Evolutionary conservation across 2,113 vertebrate species (phyloP).

Genomic region (Lepidothrix coronata): DNA sequence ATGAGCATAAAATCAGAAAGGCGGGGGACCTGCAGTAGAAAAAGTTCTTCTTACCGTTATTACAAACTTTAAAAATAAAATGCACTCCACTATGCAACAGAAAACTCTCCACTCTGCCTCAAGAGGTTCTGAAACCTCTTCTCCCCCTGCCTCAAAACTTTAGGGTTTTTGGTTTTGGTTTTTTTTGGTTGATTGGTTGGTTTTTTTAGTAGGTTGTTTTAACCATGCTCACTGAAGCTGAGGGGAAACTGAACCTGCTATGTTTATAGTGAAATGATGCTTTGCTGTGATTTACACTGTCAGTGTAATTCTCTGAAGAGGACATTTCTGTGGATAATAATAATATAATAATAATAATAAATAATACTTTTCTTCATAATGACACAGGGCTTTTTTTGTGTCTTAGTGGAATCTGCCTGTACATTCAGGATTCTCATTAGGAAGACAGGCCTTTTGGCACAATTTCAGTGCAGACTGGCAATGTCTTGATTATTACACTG

Average conservation of each 20-base stretch:
- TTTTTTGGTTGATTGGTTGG: not conserved
- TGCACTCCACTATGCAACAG: not conserved
- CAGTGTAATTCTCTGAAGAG: not conserved
- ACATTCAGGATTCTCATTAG: not conserved
- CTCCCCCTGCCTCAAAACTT: not conserved
- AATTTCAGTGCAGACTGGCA: not conserved
- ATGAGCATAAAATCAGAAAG: not conserved
- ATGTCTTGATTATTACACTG: not conserved
- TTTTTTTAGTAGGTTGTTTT: not conserved
- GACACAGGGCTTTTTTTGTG: not conserved
- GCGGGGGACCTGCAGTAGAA: not conserved
- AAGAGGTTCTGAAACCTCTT: not conserved
- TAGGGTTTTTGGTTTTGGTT: rapidly evolving
- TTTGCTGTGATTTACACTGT: constrained; percentile 31
- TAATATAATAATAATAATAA: no score
- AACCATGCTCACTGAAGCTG: not conserved
- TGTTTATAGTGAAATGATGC: constrained; percentile 31
- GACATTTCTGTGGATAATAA: not conserved
- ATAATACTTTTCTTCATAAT: not conserved
- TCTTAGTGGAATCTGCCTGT: not conserved
- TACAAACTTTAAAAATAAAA: not conserved
- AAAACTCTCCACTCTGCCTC: not conserved
- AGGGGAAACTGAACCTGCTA: not conserved
- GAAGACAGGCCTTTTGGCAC: not conserved
- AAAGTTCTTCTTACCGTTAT: not conserved